These are phyloP conservation scores for Andricus grossulariae DNA, from an alignment of 1,140 invertebrate species.

Conservation along the genomic window DNA sequence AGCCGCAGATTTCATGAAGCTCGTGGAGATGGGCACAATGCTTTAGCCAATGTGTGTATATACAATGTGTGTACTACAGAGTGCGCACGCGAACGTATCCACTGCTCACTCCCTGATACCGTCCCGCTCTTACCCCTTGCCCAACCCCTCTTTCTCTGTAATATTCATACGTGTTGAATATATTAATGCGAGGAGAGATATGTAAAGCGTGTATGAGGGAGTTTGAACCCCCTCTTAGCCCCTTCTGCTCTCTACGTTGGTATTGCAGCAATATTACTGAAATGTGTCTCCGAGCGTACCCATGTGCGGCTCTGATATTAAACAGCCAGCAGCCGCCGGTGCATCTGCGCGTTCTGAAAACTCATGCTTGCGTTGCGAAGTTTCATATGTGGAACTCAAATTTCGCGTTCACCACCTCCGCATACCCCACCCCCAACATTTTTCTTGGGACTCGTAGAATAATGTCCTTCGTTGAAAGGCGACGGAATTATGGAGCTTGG, in stretches of 20 bases:
- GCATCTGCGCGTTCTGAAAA: constrained; percentile 63
- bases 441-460: neutral
- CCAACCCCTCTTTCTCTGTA: constrained; percentile 52
- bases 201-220: constrained; percentile 41
- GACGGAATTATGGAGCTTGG: neutral
- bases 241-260: constrained; percentile 21
- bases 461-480: neutral
- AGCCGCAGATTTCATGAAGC: constrained; percentile 76
- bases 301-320: constrained; percentile 73
- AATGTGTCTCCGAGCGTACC: constrained; percentile 68
- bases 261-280: constrained; percentile 56
- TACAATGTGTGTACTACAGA: constrained; percentile 15
- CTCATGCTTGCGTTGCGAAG: constrained; percentile 10
- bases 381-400: constrained; percentile 43
- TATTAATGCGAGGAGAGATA: constrained; percentile 73
- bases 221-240: constrained; percentile 26
- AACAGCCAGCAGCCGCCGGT: constrained; percentile 70
- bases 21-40: constrained; percentile 71
- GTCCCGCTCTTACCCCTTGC: constrained; percentile 42
- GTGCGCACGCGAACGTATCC: constrained; percentile 55
- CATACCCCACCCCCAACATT: neutral
- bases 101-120: constrained; percentile 50
- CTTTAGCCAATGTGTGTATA: constrained; percentile 61
- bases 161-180: constrained; percentile 76
- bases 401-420: constrained; percentile 29